Conservation (phyloP, 2,797 vertebrate species). For the Neosilurus mollespiculum region DNA sequence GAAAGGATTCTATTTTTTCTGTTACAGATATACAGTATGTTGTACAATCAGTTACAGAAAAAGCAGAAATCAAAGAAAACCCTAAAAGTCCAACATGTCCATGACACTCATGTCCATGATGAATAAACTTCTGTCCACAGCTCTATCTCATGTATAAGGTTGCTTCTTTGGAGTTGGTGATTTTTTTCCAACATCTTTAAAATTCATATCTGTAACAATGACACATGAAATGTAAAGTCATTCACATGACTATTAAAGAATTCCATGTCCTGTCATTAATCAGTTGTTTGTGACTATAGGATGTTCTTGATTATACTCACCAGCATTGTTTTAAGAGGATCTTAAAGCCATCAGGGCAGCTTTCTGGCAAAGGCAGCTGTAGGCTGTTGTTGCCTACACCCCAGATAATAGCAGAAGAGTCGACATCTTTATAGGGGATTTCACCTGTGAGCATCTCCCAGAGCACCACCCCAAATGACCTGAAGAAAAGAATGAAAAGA, state of each 20-base stretch:
- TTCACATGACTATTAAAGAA: neutral
- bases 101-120: too few species aligned
- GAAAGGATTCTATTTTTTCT: too few species aligned
- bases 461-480: conserved; percentile 95
- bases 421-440: conserved; percentile 97
- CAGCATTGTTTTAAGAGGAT: conserved; percentile 94
- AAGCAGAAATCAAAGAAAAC: too few species aligned
- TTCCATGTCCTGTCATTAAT: too few species aligned
- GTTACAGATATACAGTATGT: too few species aligned
- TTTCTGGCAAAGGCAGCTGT: conserved; percentile 90
- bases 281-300: neutral
- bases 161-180: too few species aligned
- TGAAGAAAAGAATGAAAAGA: conserved; percentile 52
- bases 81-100: too few species aligned
- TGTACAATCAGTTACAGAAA: too few species aligned
- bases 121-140: too few species aligned
- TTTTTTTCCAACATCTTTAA: neutral
- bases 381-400: conserved; percentile 97
- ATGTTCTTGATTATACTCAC: conserved; percentile 71
- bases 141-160: neutral
- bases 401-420: conserved; percentile 97
- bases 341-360: conserved; percentile 96
- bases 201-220: neutral
- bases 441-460: conserved; percentile 97
- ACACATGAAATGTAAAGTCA: neutral